These are phyloP conservation scores for Sylvicola cinctus DNA, from an alignment of 2,888 invertebrate species.

Conservation along the genomic window DNA sequence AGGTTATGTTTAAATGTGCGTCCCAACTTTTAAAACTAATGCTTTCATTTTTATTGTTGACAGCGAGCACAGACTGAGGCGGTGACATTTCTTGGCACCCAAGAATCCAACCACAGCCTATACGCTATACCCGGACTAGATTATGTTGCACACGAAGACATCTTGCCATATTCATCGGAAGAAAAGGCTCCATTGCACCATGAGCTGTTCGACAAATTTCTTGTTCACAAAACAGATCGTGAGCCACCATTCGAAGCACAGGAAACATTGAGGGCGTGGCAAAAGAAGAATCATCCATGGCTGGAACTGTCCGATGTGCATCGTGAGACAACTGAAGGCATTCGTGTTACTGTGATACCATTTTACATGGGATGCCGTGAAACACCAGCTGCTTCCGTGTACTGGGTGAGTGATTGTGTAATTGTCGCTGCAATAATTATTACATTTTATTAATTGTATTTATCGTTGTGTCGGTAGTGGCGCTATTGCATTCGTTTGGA, in stretches of 20 bases:
- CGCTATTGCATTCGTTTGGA: slow-evolving; percentile 93
- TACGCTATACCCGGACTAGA: slow-evolving; percentile 95
- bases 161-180: slow-evolving; percentile 79
- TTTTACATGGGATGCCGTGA: slow-evolving; percentile 94
- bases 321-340: slow-evolving; percentile 89
- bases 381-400: slow-evolving; percentile 76
- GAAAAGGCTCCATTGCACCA: slow-evolving; percentile 83
- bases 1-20: slow-evolving; percentile 18
- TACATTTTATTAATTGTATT: not conserved
- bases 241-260: slow-evolving; percentile 77
- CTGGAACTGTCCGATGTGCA: slow-evolving; percentile 90
- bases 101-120: slow-evolving; percentile 82
- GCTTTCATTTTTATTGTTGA: slow-evolving; percentile 4
- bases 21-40: not conserved
- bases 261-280: slow-evolving; percentile 86
- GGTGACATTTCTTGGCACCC: slow-evolving; percentile 90
- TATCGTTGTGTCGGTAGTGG: slow-evolving; percentile 42
- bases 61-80: slow-evolving; percentile 93
- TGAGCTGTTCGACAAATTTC: slow-evolving; percentile 90
- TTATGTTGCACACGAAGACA: slow-evolving; percentile 95
- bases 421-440: not conserved
- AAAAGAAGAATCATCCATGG: slow-evolving; percentile 95
- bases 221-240: slow-evolving; percentile 51
- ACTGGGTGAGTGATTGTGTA: slow-evolving; percentile 34
- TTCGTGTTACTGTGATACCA: slow-evolving; percentile 93